Evolutionary conservation across 2,888 invertebrate genomes (phyloP).

Genomic region (Quadriops clusia): DNA sequence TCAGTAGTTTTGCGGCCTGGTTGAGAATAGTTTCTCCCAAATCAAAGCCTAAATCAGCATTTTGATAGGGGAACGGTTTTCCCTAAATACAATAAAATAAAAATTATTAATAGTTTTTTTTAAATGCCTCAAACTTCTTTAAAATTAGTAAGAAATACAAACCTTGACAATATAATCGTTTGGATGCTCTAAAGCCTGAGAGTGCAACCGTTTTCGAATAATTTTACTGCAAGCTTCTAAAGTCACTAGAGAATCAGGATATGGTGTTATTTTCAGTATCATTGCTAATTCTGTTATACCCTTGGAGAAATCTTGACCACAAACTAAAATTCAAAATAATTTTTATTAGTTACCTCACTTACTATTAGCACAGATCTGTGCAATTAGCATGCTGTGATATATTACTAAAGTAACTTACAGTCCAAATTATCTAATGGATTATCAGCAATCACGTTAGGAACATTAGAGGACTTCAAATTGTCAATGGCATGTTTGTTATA

Average conservation of each 20-base stretch:
- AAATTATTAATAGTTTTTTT: slow-evolving; percentile 1
- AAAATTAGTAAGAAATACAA: slow-evolving; percentile 9
- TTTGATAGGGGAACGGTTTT: slow-evolving; percentile 57
- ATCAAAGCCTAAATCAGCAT: slow-evolving; percentile 54
- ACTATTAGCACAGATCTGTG: slow-evolving; percentile 8
- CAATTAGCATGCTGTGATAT: background rate
- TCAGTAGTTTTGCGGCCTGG: slow-evolving; percentile 63
- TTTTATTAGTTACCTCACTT: background rate
- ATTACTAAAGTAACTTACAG: slow-evolving; percentile 47
- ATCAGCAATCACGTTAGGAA: slow-evolving; percentile 62
- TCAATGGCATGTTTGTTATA: slow-evolving; percentile 56
- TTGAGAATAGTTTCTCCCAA: slow-evolving; percentile 53
- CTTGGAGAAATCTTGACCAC: slow-evolving; percentile 67
- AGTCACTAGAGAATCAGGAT: slow-evolving; percentile 68
- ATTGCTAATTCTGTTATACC: slow-evolving; percentile 72
- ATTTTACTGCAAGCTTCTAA: slow-evolving; percentile 56
- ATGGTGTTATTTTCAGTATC: slow-evolving; percentile 66
- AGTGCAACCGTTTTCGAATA: slow-evolving; percentile 46
- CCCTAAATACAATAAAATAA: slow-evolving; percentile 35
- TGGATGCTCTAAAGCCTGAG: slow-evolving; percentile 45
- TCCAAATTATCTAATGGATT: slow-evolving; percentile 79
- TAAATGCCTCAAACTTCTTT: slow-evolving; percentile 6
- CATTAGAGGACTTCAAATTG: slow-evolving; percentile 45
- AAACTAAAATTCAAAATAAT: slow-evolving; percentile 46
- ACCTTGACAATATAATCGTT: slow-evolving; percentile 39